Evolutionary conservation across 2,797 vertebrate genomes (phyloP).

Genomic region (Brachyalestes nurse): DNA sequence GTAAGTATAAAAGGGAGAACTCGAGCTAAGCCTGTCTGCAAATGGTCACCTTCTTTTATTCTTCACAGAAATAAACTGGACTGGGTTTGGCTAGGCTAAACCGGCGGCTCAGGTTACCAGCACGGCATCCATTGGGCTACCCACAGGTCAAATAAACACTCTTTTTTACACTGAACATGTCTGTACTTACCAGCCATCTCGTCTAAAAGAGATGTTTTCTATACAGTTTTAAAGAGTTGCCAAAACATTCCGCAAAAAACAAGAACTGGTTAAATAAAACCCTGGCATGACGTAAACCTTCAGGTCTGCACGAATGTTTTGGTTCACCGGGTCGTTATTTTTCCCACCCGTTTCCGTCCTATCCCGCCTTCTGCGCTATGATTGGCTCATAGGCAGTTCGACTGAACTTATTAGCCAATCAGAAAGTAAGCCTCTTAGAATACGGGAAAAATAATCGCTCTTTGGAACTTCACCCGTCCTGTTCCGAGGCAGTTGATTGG

Average conservation of each 20-base stretch:
- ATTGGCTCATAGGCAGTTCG: not conserved
- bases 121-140: not conserved
- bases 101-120: not conserved
- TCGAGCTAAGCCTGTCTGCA: not conserved
- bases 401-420: not conserved
- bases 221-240: not conserved
- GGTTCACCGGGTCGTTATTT: not conserved
- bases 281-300: not conserved
- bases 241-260: not conserved
- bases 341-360: not conserved
- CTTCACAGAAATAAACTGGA: not conserved
- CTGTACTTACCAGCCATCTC: slow-evolving; percentile 55
- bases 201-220: not conserved
- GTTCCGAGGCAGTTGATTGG: not conserved
- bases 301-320: not conserved
- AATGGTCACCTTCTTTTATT: too few relatives aligned
- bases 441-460: not conserved
- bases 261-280: too few relatives aligned
- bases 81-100: not conserved
- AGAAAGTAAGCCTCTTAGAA: not conserved
- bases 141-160: not conserved
- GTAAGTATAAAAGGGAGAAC: not conserved
- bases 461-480: not conserved
- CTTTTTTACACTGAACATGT: not conserved
- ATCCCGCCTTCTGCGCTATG: not conserved